Evolutionary conservation across 2,888 invertebrate genomes (phyloP).

Genomic region (Drosophila mulleri): DNA sequence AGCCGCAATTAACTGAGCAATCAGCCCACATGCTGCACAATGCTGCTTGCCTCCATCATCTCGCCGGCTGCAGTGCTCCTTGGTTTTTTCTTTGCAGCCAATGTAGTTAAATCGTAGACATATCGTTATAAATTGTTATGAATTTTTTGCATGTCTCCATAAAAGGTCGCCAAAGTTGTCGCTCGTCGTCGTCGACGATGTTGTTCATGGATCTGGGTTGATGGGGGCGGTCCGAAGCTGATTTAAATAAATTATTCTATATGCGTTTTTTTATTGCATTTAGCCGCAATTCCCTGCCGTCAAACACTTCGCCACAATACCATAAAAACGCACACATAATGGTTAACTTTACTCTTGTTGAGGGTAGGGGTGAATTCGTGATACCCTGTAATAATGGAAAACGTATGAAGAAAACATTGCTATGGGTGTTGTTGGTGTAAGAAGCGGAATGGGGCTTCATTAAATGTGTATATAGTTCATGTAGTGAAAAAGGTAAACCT

Average conservation of each 20-base stretch:
- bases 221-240: conserved; percentile 69
- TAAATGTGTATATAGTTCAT: no score
- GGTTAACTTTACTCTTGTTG: conserved; percentile 17
- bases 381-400: neutral
- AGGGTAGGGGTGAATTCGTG: neutral
- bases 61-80: neutral
- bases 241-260: conserved; percentile 80
- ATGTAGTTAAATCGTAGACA: conserved; percentile 20
- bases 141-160: conserved; percentile 66
- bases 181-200: conserved; percentile 27
- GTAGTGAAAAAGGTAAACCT: no score
- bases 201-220: conserved; percentile 20
- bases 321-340: conserved; percentile 41
- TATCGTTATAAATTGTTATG: conserved; percentile 56
- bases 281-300: conserved; percentile 9
- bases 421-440: no score
- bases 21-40: conserved; percentile 47
- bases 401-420: no score
- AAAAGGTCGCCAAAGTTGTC: conserved; percentile 73
- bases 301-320: conserved; percentile 13
- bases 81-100: neutral
- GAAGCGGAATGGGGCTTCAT: no score
- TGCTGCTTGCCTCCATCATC: neutral
- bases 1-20: conserved; percentile 54
- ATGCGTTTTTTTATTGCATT: conserved; percentile 72